These are phyloP conservation scores for Apostichopus leukothele DNA, from an alignment of 53 echinoderm and acorn worm genomes.

Conservation along the genomic window DNA sequence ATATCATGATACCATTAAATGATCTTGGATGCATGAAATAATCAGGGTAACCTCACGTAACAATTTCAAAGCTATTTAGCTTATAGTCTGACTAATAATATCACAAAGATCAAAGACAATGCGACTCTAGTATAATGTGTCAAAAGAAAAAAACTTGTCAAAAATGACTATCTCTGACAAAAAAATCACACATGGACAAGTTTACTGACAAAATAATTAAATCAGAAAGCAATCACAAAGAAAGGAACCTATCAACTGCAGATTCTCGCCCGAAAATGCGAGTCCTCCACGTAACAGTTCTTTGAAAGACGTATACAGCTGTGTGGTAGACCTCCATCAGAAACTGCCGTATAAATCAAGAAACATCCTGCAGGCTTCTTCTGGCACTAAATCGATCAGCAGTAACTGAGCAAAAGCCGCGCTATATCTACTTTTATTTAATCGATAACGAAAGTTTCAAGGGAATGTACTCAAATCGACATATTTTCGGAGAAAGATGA, in stretches of 20 bases:
- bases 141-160: not conserved
- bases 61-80: not conserved
- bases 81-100: not conserved
- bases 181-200: not conserved
- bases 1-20: not conserved
- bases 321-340: not conserved
- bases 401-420: not conserved
- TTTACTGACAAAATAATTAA: conserved; percentile 6
- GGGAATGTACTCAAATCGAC: not conserved
- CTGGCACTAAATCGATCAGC: conserved; percentile 4
- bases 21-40: not conserved
- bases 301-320: not conserved
- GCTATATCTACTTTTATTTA: not conserved
- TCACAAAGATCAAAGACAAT: not conserved
- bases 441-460: not conserved
- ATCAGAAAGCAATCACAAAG: not conserved
- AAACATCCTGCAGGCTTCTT: not conserved
- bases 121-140: not conserved
- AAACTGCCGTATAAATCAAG: conserved; percentile 6
- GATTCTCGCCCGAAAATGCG: not conserved
- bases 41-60: not conserved
- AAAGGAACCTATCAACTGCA: not conserved
- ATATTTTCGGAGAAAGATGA: not conserved
- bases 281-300: not conserved
- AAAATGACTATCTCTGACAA: conserved; percentile 1